Evolutionary conservation across 1,140 invertebrate genomes (phyloP).

Genomic region (Drosophila triauraria): DNA sequence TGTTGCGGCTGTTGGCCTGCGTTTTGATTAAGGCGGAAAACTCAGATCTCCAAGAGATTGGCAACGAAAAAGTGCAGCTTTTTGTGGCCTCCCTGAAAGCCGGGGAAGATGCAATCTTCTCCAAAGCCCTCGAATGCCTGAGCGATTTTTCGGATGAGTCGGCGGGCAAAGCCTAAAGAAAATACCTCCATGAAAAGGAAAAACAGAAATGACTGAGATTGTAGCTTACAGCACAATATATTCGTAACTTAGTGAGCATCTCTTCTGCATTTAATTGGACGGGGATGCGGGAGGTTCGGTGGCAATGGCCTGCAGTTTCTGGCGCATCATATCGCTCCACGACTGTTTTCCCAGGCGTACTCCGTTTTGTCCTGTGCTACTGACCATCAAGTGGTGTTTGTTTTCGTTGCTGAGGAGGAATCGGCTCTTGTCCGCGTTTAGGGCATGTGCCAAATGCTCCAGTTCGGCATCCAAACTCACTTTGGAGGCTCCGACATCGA

Average conservation of each 20-base stretch:
- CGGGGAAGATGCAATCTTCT: conserved; percentile 56
- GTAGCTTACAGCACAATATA: conserved; percentile 66
- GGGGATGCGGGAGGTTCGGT: background rate
- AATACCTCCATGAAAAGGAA: conserved; percentile 34
- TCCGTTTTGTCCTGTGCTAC: conserved; percentile 51
- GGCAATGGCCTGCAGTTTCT: conserved; percentile 28
- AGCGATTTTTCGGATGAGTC: conserved; percentile 40
- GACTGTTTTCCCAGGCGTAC: conserved; percentile 76
- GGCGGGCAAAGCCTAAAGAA: conserved; percentile 65
- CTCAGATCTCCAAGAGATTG: conserved; percentile 55
- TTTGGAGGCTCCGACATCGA: conserved; percentile 55
- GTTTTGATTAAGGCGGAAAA: conserved; percentile 49
- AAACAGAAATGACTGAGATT: conserved; percentile 71
- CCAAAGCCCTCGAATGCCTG: conserved; percentile 60
- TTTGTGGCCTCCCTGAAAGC: conserved; percentile 45
- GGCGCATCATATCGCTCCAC: conserved; percentile 69
- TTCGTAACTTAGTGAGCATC: conserved; percentile 38
- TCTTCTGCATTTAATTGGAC: conserved; percentile 2
- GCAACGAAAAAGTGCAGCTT: conserved; percentile 37
- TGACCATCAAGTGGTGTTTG: conserved; percentile 40
- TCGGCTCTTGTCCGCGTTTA: conserved; percentile 42
- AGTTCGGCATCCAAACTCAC: conserved; percentile 61
- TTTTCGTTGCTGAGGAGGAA: conserved; percentile 49
- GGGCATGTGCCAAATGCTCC: conserved; percentile 54
- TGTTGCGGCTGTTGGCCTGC: conserved; percentile 56